A percentile compares a stretch with the other conserved stretches of the same genome.
phyloP scores from a whole-genome alignment of 2,888 invertebrate species.

The Sussaba pulchella region DNA sequence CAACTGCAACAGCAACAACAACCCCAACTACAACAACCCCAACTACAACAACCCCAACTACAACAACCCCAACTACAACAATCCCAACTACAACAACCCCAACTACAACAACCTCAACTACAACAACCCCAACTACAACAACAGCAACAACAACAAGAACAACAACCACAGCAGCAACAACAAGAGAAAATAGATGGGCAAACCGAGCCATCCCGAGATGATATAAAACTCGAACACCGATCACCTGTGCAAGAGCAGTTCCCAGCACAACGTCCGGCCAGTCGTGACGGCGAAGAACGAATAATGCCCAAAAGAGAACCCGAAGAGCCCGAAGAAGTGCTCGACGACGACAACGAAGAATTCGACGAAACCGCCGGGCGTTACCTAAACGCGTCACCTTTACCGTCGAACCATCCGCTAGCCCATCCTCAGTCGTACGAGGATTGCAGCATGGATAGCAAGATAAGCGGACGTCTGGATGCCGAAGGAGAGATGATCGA shows the following conservation, averaged over 20 bases:
- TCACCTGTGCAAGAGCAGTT: constrained; percentile 73
- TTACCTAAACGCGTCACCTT: constrained; percentile 77
- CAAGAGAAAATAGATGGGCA: constrained; percentile 64
- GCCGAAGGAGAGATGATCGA: constrained; percentile 87
- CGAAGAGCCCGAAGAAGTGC: constrained; percentile 87
- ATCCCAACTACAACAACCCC: constrained; percentile 49
- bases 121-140: constrained; percentile 52
- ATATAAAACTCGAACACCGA: constrained; percentile 66
- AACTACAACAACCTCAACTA: constrained; percentile 60
- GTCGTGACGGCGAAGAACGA: constrained; percentile 79
- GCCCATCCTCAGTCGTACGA: constrained; percentile 90
- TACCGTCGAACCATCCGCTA: constrained; percentile 80
- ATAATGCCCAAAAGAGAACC: constrained; percentile 90
- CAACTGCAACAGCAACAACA: constrained; percentile 61
- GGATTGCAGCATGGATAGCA: constrained; percentile 91
- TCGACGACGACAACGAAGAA: constrained; percentile 87
- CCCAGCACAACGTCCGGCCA: constrained; percentile 74
- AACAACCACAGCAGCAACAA: constrained; percentile 62
- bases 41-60: constrained; percentile 54
- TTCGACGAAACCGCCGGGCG: constrained; percentile 79
- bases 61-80: constrained; percentile 53
- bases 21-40: neutral
- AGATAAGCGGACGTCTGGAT: constrained; percentile 88
- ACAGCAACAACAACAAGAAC: constrained; percentile 63
- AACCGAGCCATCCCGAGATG: constrained; percentile 60